Evolutionary conservation across 1,140 invertebrate species (phyloP).

Genomic region (Scaptomyza graminum): DNA sequence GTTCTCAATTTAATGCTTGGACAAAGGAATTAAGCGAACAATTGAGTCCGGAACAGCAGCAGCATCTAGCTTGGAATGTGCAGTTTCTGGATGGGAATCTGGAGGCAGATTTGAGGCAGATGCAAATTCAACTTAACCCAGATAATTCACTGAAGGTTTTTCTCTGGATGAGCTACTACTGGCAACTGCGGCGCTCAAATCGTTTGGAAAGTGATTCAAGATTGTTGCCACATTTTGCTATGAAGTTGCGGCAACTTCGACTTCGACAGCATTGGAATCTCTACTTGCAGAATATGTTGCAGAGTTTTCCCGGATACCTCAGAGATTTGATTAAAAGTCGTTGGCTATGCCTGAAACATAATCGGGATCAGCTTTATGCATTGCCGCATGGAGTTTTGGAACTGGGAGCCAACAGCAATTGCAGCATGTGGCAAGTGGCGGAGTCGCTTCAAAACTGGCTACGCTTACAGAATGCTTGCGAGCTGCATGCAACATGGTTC

Average conservation of each 20-base stretch:
- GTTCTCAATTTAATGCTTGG: conserved; percentile 42
- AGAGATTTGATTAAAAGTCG: conserved; percentile 25
- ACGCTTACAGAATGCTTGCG: conserved; percentile 48
- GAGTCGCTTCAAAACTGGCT: neutral
- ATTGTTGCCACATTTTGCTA: conserved; percentile 45
- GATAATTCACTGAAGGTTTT: conserved; percentile 33
- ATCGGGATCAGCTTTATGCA: conserved; percentile 35
- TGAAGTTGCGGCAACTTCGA: conserved; percentile 25
- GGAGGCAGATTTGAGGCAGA: neutral
- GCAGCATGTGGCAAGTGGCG: conserved; percentile 50
- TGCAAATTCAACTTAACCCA: conserved; percentile 40
- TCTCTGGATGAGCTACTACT: conserved; percentile 60
- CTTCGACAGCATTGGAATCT: neutral
- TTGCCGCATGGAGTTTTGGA: conserved; percentile 18
- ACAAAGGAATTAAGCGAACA: conserved; percentile 25
- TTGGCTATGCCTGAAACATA: conserved; percentile 52
- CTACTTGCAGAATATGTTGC: conserved; percentile 57
- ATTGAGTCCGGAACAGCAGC: conserved; percentile 17
- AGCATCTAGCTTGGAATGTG: conserved; percentile 52
- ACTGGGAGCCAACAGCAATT: conserved; percentile 53
- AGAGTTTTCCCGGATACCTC: conserved; percentile 44
- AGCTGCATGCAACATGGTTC: conserved; percentile 27
- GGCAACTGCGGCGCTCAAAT: conserved; percentile 18
- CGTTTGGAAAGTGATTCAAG: neutral
- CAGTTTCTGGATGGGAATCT: conserved; percentile 22